Percentiles rank a stretch among this genome's conserved stretches.
Evolutionary conservation across 2,113 vertebrate genomes (phyloP).

Genomic region (Manacus vitellinus): DNA sequence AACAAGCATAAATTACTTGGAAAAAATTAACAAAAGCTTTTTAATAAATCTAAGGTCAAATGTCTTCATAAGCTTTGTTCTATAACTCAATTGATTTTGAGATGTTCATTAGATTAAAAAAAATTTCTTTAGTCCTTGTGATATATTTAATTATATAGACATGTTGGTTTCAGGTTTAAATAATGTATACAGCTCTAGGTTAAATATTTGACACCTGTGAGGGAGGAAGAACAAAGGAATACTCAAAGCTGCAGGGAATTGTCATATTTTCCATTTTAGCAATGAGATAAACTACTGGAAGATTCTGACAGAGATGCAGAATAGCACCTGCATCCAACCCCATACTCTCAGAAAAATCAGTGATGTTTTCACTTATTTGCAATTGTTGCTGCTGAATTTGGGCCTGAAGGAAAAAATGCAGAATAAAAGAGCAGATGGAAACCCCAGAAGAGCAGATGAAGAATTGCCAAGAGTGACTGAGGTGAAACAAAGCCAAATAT

Average conservation of each 20-base stretch:
- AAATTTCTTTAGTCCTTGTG: not conserved
- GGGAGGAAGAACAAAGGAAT: constrained; percentile 23
- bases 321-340: not conserved
- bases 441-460: constrained; percentile 50
- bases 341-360: not conserved
- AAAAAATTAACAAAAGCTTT: not conserved
- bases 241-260: not conserved
- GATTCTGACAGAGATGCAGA: constrained; percentile 1
- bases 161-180: not conserved
- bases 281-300: not conserved
- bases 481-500: constrained; percentile 59
- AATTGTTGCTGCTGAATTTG: not conserved
- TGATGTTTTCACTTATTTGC: not conserved
- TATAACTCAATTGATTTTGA: not conserved
- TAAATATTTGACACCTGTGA: not conserved
- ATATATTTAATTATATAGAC: not conserved
- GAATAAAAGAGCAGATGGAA: constrained; percentile 62
- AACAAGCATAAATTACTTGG: not conserved
- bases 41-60: not conserved
- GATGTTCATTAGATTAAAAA: not conserved
- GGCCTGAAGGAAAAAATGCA: constrained; percentile 5
- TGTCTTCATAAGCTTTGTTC: not conserved
- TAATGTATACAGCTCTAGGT: not conserved
- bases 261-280: not conserved
- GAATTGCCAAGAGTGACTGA: constrained; percentile 54